Evolutionary conservation across 2,113 vertebrate genomes (phyloP), one percentile per base, ranked within the genome.

Genomic region (Etheostoma cragini): DNA sequence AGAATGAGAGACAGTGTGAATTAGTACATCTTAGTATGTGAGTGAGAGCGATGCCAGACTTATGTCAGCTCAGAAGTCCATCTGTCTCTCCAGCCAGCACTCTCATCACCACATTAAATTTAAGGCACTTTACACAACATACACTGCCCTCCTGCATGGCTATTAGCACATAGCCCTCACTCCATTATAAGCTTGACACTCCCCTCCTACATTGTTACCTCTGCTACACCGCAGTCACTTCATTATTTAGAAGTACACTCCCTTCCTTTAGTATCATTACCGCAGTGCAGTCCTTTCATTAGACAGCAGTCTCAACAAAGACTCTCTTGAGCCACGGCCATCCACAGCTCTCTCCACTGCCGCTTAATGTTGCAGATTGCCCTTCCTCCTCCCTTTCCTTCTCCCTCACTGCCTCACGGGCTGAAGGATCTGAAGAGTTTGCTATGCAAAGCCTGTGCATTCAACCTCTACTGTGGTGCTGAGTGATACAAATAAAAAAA

Each of bases 161-260:
- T 61, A 60, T 50, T 54, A 56, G 47, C 78, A 50, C 61, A 66
- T 14, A 30, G 38, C 49, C 52, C 67, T 49, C 24, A 71, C 24
- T 71, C 74, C 35, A 63, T 74, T 61, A 56, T 46, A 75, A 54
- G 35, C 53, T 8, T 13, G 64, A 54, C 24, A 63, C 16, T 50
- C 46, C 8, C 52, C 17, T 65, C 66, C 30, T 76, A 45, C 57
- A 72, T 56, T 81, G 83, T 88, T 84, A 76, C 79, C 66, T 75
- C 83, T 69, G 72, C 60, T 76, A 71, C 72, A 66, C 64, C 71
- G 80, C 83, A 90, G 88, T 82, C 56, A 45, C 66, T 78, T 90
- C 76, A 87, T 88, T 90, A 91, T 91, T 89, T 81, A 89, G 85
- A 62, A 71, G 87, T 83, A 73, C 78, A 76, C 71, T 71, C 26